Evolutionary conservation across 2,797 vertebrate species (phyloP).

Genomic region (Sebastes minor): DNA sequence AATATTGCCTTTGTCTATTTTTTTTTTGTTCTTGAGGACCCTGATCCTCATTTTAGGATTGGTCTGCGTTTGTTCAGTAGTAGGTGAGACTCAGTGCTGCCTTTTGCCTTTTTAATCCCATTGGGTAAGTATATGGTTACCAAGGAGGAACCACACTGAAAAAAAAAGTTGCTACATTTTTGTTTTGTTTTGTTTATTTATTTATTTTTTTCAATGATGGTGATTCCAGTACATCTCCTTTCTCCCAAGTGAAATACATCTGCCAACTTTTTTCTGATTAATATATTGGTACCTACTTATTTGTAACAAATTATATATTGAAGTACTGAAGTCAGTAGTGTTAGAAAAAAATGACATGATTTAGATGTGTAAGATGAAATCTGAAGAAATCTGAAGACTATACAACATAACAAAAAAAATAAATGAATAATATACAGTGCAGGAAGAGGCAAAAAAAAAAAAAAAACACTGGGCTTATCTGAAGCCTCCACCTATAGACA

Average conservation of each 20-base stretch:
- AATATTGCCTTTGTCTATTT: slow-evolving; percentile 60
- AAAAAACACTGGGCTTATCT: too few relatives aligned
- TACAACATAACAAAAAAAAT: too few relatives aligned
- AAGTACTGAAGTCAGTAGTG: slow-evolving; percentile 22
- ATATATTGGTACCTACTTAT: slow-evolving; percentile 52
- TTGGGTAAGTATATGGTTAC: slow-evolving; percentile 65
- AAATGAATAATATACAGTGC: too few relatives aligned
- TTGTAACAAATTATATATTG: slow-evolving; percentile 60
- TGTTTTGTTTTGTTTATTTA: background rate
- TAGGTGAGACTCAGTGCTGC: slow-evolving; percentile 57
- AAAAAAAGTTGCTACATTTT: slow-evolving; percentile 2
- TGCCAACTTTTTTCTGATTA: slow-evolving; percentile 56
- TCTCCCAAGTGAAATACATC: slow-evolving; percentile 47
- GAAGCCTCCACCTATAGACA: too few relatives aligned
- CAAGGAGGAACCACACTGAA: slow-evolving; percentile 38
- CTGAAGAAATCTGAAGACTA: background rate
- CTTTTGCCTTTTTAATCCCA: slow-evolving; percentile 69
- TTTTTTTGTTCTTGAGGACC: slow-evolving; percentile 4
- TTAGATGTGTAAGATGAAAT: slow-evolving; percentile 35
- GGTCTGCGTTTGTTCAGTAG: slow-evolving; percentile 56
- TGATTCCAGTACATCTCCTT: slow-evolving; percentile 22
- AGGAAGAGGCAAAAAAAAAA: too few relatives aligned
- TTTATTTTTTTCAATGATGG: background rate
- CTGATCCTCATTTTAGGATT: slow-evolving; percentile 43
- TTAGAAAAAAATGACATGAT: slow-evolving; percentile 30